These are phyloP conservation scores for Eristalis tenax DNA, from an alignment of 2,888 invertebrate species.

Conservation along the genomic window DNA sequence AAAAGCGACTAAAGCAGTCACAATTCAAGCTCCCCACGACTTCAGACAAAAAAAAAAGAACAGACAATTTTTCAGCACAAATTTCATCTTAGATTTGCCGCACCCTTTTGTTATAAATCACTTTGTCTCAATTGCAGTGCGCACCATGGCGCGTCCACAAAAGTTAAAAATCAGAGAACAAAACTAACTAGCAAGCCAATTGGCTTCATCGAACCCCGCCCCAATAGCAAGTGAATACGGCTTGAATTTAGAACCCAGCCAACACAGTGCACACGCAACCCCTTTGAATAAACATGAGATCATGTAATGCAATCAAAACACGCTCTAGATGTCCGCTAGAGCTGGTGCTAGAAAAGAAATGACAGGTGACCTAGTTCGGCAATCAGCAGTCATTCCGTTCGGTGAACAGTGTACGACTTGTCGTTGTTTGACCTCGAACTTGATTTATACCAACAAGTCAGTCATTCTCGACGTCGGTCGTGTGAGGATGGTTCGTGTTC, in stretches of 20 bases:
- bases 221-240: neutral
- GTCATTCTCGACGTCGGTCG: neutral
- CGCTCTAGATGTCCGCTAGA: neutral
- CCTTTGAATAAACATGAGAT: neutral
- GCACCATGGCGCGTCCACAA: neutral
- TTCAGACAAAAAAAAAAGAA: neutral
- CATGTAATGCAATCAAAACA: neutral
- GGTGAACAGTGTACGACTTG: neutral
- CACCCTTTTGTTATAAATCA: neutral
- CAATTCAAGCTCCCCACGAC: too few species aligned
- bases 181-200: neutral
- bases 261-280: neutral
- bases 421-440: conserved; percentile 42
- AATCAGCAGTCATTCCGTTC: neutral
- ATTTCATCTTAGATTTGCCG: neutral
- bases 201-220: neutral
- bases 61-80: neutral
- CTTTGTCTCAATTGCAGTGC: neutral
- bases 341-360: neutral
- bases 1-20: too few species aligned
- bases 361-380: neutral
- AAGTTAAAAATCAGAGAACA: neutral
- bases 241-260: neutral
- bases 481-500: neutral
- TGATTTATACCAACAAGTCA: conserved; percentile 25